Evolutionary conservation across 2,797 vertebrate genomes (phyloP).

Genomic region (Avahi laniger): DNA sequence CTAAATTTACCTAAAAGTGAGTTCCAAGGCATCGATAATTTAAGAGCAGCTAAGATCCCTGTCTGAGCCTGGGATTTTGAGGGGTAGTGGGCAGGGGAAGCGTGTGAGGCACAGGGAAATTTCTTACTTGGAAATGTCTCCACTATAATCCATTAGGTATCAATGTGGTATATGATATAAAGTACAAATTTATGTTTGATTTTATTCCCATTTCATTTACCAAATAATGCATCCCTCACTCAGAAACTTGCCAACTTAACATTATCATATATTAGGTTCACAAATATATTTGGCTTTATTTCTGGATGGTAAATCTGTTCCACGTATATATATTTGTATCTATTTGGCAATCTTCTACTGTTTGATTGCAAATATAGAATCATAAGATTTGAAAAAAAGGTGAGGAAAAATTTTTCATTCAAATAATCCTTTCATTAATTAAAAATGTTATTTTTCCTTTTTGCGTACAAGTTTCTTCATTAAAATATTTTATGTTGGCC

Average conservation of each 20-base stretch:
- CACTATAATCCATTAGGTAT: neutral
- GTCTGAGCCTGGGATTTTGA: neutral
- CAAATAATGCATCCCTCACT: neutral
- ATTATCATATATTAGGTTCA: neutral
- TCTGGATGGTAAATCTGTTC: neutral
- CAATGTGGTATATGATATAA: neutral
- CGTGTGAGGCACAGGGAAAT: fast-evolving
- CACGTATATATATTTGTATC: neutral
- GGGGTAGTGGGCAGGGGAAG: fast-evolving
- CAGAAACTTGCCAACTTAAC: neutral
- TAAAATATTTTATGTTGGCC: neutral
- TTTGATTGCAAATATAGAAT: neutral
- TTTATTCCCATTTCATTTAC: neutral
- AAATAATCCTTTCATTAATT: neutral
- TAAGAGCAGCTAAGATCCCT: neutral
- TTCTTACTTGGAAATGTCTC: neutral
- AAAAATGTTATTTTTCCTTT: neutral
- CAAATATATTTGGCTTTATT: neutral
- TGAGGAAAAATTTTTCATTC: neutral
- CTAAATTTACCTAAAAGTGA: neutral
- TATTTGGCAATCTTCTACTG: neutral
- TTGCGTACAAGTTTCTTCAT: neutral
- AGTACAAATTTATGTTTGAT: neutral
- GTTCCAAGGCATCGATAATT: neutral
- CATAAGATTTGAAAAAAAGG: neutral